phyloP scores from a whole-genome alignment of 1,140 invertebrate genomes.

The Drosophila aff. region DNA sequence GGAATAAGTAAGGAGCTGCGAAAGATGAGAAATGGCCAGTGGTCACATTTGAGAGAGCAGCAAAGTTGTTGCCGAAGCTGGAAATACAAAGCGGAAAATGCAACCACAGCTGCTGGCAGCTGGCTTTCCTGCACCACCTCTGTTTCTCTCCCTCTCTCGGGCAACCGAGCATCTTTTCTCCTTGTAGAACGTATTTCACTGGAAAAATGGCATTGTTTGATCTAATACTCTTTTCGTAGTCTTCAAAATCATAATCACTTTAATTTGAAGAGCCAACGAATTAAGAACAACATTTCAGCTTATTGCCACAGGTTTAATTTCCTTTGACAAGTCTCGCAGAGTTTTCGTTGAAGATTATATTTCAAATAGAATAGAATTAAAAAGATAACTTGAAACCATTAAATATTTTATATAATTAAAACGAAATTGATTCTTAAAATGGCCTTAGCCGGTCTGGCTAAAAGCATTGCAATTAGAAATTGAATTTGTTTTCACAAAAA shows the following conservation, averaged over 20 bases:
- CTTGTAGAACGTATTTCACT: slow-evolving; percentile 5
- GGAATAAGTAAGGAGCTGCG: slow-evolving; percentile 5
- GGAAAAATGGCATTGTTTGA: slow-evolving; percentile 12
- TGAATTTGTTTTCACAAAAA: too few relatives aligned
- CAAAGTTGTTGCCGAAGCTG: slow-evolving; percentile 35
- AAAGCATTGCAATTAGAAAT: too few relatives aligned
- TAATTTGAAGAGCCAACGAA: not conserved
- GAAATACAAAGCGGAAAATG: slow-evolving; percentile 42
- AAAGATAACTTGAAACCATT: too few relatives aligned
- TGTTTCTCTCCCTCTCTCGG: not conserved
- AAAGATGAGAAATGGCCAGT: slow-evolving; percentile 43
- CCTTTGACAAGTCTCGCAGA: not conserved
- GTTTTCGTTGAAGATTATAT: not conserved
- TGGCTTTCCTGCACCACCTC: slow-evolving; percentile 16
- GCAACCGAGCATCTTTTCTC: not conserved
- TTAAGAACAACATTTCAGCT: not conserved
- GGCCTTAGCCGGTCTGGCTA: too few relatives aligned
- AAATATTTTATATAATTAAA: too few relatives aligned
- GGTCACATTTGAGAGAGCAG: slow-evolving; percentile 41
- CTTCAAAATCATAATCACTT: slow-evolving; percentile 5
- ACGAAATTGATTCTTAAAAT: too few relatives aligned
- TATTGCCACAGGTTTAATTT: not conserved
- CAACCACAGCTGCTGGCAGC: slow-evolving; percentile 35
- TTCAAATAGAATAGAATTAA: not conserved
- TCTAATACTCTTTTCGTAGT: not conserved